Evolutionary conservation across 2,797 vertebrate genomes (phyloP), one percentile per base, ranked within the genome.

Genomic region (Eulemur mongoz): DNA sequence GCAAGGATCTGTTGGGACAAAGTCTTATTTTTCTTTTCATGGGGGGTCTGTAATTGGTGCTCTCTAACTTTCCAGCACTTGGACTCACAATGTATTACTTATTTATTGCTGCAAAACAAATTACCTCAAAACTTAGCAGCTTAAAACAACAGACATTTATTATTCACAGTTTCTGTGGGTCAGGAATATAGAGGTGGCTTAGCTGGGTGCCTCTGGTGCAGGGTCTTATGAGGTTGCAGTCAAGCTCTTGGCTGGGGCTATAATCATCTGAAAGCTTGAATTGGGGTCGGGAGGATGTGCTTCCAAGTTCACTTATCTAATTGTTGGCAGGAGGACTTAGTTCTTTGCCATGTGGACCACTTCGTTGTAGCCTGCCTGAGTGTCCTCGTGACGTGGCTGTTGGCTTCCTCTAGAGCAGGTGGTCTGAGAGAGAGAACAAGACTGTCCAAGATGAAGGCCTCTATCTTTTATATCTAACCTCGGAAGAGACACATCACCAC

Each of bases 21-120:
- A 76, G 57, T 83, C 23, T 96, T 78, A 54, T 10, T 91, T 93
- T 96, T 85, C 23, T 96, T 86, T n/a, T 89, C 69, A 89, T 59
- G 61, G 10, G 13, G 83, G 1, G 1, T 50, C 38, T 90, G 38
- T 93, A 38, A 84, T 76, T 93, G 22, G 65, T 93, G 40, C 50
- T 79, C 27, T 63, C 25, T 88, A 70, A 52, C 35, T n/a, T 72
- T 76, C 23, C 4, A 89, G 50, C 61, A 52, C 38, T 73, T 92
- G 43, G 12, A 78, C 30, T 48, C 9, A 57, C 11, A 83, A 18
- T 52, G 2, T 61, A 57, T 80, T 92, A 7, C 22, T 92, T 90
- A 48, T 69, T 32, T 93, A 12, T 92, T 95, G 30, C 67, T 92
- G 67, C n/a, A 81, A 89, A 95, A 89, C 61, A 92, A 65, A 65